These are phyloP conservation scores for Myocastor coypus DNA, from an alignment of 2,113 vertebrate species.

Conservation along the genomic window DNA sequence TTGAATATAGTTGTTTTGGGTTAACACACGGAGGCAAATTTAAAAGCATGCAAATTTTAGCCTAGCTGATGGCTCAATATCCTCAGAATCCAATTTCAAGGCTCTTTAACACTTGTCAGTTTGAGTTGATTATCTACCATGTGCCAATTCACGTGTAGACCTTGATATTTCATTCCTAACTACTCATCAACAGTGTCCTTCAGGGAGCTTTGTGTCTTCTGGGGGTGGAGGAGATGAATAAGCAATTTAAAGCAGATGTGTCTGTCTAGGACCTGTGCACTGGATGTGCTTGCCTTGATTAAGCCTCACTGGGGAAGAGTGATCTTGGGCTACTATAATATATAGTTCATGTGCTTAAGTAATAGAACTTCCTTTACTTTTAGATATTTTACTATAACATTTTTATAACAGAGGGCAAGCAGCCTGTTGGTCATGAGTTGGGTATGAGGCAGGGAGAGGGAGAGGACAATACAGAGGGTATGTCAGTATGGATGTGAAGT, in stretches of 20 bases:
- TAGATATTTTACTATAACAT: neutral
- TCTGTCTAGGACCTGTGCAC: neutral
- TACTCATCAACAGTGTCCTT: neutral
- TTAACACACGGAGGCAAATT: neutral
- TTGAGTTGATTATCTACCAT: neutral
- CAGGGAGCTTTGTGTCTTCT: neutral
- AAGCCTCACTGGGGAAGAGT: neutral
- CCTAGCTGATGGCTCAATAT: neutral
- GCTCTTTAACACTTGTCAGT: slow-evolving; percentile 31
- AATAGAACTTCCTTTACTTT: neutral
- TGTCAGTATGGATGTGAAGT: neutral
- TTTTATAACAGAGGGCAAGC: neutral
- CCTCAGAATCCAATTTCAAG: neutral
- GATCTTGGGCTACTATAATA: neutral
- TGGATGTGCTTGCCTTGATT: neutral
- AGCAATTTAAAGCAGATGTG: neutral
- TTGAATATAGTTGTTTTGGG: slow-evolving; percentile 14
- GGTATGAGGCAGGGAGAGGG: neutral
- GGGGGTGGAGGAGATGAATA: neutral
- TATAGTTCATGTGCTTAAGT: neutral
- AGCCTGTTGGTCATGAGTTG: neutral
- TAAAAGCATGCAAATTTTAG: neutral
- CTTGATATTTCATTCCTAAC: neutral
- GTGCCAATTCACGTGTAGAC: neutral
- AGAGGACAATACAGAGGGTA: neutral